Base-by-base conservation (phyloP, 2,888 invertebrate species). In the Leptinotarsa tumamoca region DNA sequence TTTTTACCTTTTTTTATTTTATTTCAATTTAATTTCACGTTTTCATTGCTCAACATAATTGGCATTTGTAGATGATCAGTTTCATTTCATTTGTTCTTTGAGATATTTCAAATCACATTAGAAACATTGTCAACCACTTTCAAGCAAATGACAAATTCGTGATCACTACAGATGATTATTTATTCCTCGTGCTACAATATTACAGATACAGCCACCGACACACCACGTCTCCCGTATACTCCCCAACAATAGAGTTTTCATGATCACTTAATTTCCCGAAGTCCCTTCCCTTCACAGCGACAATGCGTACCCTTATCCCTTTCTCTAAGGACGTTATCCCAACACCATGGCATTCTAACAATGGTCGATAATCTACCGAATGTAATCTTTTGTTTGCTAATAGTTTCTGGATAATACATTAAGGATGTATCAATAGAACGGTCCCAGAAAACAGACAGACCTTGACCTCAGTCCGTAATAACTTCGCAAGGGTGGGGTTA, bases 301-400 rank as follows among this genome's bases (percentile, higher is more conserved):
- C 63, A 63, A 63, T 73, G 72, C 66, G 58, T 21, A 66, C 72
- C 75, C 72, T 72, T 72, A 61, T 69, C 72, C 75, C 72, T 75
- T 75, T 75, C 72, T 72, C 50, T 51, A 72, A 72, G 49, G 75
- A 72, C 75, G 72, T 75, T 75, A 75, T 75, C 75, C 72, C 21
- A 69, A 52, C 23, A 52, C 67, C 72, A 23, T 63, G 69, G 72
- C 67, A 72, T 66, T 54, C 75, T 69, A 75, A 75, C 75, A 75
- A 75, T 75, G 67, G 68, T 56, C 66, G 75, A 75, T 75, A 72
- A 75, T 75, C 72, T 75, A 54, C 66, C 54, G 75, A 67, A 69
- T 54, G 72, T 75, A 75, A 75, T 72, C 75, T 72, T 75, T 69
- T 75, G 75, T 75, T 72, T 5, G 69, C 67, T 72, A 72, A 75